Conservation (phyloP, 2,113 vertebrate genomes). For the Turnix velox region DNA sequence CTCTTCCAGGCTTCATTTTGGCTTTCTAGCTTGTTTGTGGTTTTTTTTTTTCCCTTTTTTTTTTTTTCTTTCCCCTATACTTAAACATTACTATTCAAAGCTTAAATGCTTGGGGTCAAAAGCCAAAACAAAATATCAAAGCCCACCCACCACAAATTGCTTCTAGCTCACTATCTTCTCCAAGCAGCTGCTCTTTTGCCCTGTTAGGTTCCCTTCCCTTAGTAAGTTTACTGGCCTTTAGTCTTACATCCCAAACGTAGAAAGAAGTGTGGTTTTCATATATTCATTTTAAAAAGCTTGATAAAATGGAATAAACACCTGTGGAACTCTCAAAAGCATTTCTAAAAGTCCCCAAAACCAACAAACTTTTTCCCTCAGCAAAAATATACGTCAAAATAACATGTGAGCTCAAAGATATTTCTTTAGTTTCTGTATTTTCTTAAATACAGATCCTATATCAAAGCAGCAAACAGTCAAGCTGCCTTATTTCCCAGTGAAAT, state of each 20-base stretch:
- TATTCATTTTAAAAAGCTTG: background rate
- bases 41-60: background rate
- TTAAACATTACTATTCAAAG: too few relatives aligned
- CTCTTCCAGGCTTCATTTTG: background rate
- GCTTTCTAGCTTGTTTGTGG: background rate
- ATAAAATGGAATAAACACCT: background rate
- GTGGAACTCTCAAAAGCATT: background rate
- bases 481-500: background rate
- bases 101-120: background rate
- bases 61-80: background rate
- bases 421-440: background rate
- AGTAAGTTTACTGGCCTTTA: background rate
- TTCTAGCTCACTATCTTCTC: background rate
- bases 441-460: background rate
- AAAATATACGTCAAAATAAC: background rate
- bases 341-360: rapidly evolving
- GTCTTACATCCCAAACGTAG: background rate
- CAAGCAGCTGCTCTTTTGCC: background rate
- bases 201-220: background rate
- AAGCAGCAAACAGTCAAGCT: background rate
- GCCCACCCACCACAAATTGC: background rate
- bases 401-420: rapidly evolving
- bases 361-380: background rate
- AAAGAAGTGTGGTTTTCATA: background rate
- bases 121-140: background rate